These are phyloP conservation scores for Penaeus indicus DNA, from an alignment of 1,140 invertebrate genomes.

Conservation along the genomic window DNA sequence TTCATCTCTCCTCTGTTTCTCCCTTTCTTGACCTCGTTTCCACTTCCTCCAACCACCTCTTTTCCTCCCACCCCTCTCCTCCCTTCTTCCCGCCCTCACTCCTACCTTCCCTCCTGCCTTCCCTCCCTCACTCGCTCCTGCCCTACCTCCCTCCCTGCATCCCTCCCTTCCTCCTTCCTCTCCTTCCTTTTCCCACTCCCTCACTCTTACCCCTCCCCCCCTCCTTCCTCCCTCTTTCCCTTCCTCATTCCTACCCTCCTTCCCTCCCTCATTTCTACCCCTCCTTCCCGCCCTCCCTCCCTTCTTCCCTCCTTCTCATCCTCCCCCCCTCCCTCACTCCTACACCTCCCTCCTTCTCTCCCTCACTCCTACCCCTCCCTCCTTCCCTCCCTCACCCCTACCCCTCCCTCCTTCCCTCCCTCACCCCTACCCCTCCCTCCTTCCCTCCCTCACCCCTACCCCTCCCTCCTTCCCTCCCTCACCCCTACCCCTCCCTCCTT, in stretches of 20 bases:
- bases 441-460: background rate
- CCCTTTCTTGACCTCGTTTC: no score
- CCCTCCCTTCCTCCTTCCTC: background rate
- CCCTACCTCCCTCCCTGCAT: no score
- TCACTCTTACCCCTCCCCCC: background rate
- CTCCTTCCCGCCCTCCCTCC: background rate
- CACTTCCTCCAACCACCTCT: background rate
- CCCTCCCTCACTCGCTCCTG: background rate
- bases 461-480: background rate
- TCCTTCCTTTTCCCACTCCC: no score
- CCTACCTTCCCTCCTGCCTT: no score
- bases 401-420: no score
- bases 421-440: background rate
- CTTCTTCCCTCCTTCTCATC: background rate
- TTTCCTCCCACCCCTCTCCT: background rate
- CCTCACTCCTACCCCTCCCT: no score
- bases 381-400: no score
- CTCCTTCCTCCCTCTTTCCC: no score
- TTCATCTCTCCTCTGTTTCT: no score
- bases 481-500: no score
- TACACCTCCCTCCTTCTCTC: background rate
- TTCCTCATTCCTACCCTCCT: background rate
- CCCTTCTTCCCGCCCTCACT: background rate
- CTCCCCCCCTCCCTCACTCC: no score
- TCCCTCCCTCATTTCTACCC: background rate